phyloP scores from a whole-genome alignment of 2,888 invertebrate species.

The Tortricodes alternella region DNA sequence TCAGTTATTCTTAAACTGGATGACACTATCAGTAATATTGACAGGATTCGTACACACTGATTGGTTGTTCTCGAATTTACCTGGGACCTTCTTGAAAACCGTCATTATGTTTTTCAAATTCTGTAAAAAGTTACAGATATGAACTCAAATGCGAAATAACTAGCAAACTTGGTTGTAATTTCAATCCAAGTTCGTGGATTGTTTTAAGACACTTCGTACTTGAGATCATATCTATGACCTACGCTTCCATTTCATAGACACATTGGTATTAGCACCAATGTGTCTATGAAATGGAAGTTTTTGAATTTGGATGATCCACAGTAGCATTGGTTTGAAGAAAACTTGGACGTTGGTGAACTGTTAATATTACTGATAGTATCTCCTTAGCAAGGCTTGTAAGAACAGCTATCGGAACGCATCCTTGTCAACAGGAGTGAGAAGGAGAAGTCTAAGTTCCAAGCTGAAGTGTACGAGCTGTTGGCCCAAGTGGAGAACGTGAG shows the following conservation, averaged over 20 bases:
- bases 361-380: background rate
- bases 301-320: no score
- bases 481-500: slow-evolving; percentile 96
- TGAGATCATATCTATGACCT: no score
- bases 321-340: background rate
- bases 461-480: slow-evolving; percentile 98
- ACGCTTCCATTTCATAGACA: no score
- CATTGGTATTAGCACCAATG: no score
- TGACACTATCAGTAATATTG: background rate
- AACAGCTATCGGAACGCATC: slow-evolving; percentile 39
- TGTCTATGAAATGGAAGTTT: no score
- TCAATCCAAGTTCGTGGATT: no score
- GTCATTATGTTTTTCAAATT: no score
- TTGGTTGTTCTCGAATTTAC: no score
- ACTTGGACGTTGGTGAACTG: background rate
- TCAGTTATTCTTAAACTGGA: background rate
- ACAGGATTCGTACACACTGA: background rate
- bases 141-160: background rate
- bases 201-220: no score
- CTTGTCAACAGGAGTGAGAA: slow-evolving; percentile 94
- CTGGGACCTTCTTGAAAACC: no score
- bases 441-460: slow-evolving; percentile 98
- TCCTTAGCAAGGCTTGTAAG: background rate
- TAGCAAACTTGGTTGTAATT: no score
- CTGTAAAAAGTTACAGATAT: background rate